A percentile compares a stretch with the other conserved stretches of the same genome.
Conservation (phyloP, 2,888 invertebrate genomes). For the Amorpha juglandis region DNA sequence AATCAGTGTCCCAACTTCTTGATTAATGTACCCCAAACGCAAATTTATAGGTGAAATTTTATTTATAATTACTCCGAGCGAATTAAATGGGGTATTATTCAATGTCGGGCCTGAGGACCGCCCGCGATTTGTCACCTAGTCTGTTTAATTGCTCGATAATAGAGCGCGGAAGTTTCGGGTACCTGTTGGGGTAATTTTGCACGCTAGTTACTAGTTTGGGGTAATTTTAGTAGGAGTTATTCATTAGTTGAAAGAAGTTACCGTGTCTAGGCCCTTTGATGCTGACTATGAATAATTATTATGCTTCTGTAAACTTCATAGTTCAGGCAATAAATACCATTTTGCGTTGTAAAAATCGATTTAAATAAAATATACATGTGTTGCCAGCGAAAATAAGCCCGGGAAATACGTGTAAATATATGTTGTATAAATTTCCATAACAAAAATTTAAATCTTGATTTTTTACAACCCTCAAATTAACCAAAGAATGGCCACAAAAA, state of each 20-base stretch:
- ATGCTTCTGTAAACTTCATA: too few relatives aligned
- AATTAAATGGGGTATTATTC: constrained; percentile 82
- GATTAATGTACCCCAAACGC: constrained; percentile 79
- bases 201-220: constrained; percentile 67
- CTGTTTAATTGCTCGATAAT: constrained; percentile 80
- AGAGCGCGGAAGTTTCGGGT: constrained; percentile 74
- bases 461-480: not conserved
- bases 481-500: not conserved
- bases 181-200: constrained; percentile 53
- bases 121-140: constrained; percentile 82
- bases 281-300: not conserved
- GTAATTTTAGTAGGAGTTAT: constrained; percentile 53
- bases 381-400: too few relatives aligned
- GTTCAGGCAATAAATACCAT: too few relatives aligned
- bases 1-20: constrained; percentile 85
- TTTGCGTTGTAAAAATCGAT: too few relatives aligned
- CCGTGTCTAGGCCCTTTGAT: constrained; percentile 5
- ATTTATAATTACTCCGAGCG: constrained; percentile 82
- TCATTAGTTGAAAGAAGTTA: constrained; percentile 27
- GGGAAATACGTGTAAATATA: too few relatives aligned
- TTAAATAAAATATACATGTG: too few relatives aligned
- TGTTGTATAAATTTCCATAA: too few relatives aligned
- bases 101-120: constrained; percentile 76
- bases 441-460: not conserved
- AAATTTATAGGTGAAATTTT: constrained; percentile 84